These are phyloP conservation scores for Myotis findleyi DNA, from an alignment of 2,797 vertebrate genomes.

Conservation along the genomic window DNA sequence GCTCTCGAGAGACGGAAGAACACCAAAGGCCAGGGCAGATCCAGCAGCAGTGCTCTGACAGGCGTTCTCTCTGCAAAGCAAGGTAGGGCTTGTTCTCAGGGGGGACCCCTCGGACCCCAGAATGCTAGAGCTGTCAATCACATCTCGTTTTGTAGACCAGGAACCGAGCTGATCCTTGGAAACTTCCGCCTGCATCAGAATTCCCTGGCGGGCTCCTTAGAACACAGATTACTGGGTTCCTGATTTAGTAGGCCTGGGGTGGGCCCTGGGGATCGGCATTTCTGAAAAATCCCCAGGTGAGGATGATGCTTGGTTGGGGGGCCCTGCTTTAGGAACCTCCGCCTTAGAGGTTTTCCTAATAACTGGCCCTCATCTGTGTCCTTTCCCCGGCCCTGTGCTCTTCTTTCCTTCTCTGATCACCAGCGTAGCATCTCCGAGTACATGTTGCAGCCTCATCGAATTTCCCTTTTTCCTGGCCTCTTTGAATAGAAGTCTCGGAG, in stretches of 20 bases:
- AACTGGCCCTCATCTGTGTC: neutral
- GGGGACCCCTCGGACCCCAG: neutral
- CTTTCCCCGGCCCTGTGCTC: neutral
- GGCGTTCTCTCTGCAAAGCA: slow-evolving; percentile 98
- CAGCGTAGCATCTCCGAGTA: neutral
- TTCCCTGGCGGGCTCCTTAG: neutral
- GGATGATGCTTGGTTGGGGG: neutral
- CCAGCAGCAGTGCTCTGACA: slow-evolving; percentile 95
- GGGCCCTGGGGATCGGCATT: neutral
- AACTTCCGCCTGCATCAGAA: neutral
- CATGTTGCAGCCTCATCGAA: neutral
- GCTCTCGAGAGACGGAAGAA: slow-evolving; percentile 96
- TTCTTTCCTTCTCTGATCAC: neutral
- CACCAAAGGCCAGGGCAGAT: slow-evolving; percentile 91
- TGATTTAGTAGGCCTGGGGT: neutral
- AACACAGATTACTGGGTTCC: neutral
- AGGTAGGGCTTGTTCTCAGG: slow-evolving; percentile 88
- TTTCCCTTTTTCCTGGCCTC: slow-evolving; percentile 4
- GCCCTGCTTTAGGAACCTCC: neutral
- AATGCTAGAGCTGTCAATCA: accelerated
- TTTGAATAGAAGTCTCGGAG: neutral
- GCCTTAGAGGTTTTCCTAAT: neutral
- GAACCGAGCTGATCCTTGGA: too few relatives aligned
- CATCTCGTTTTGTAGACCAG: accelerated
- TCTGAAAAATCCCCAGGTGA: neutral